Base-by-base conservation (phyloP, 2,888 invertebrate genomes). In the Auanema sp. region DNA sequence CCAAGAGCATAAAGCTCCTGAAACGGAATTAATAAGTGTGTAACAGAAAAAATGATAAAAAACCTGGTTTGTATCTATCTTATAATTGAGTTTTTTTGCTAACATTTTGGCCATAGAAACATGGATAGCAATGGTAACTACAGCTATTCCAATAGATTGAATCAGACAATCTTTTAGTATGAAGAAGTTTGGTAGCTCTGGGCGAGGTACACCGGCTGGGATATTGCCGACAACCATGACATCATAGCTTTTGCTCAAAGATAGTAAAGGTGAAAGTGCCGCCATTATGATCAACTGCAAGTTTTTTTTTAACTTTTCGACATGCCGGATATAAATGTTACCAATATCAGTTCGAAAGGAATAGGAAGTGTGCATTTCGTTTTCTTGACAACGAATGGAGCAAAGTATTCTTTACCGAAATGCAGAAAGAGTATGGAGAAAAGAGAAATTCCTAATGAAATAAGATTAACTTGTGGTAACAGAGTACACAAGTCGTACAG, bases 391-490 rank as follows among this genome's bases (percentile, higher is more conserved):
- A 60, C 41, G 11, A 54, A 79, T 0, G 86, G 85, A 66, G 86
- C 86, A 69, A 87, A 77, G 62, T 80, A 83, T 64, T 86, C 84
- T 74, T 86, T 86, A 18, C 84, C 83, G 18, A 81, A 23, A 21
- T 80, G 67, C 18, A 85, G 68, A 44, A 83, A 74, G 1, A 76
- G 58, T 18, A 85, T 75, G 14, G 81, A 75, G 5, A 71, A 62
- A 1, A 76, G n/a, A 2, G 83, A 91, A 53, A 91, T 88, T 21
- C 88, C 84, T 43, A 91, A 84, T 0, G 92, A 90, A 1, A 71
- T 60, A 14, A 52, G 16, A 66, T 79, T 79, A 1, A 69, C 55
- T 16, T 0, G 91, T 89, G 0, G 89, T 88, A 72, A 87, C 83
- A 84, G 92, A 91, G 3, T 89, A 85, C 14, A 87, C 75, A 1